Evolutionary conservation across 2,797 vertebrate genomes (phyloP), one percentile per base, ranked within the genome.

Genomic region (Scomberomorus guttatus): DNA sequence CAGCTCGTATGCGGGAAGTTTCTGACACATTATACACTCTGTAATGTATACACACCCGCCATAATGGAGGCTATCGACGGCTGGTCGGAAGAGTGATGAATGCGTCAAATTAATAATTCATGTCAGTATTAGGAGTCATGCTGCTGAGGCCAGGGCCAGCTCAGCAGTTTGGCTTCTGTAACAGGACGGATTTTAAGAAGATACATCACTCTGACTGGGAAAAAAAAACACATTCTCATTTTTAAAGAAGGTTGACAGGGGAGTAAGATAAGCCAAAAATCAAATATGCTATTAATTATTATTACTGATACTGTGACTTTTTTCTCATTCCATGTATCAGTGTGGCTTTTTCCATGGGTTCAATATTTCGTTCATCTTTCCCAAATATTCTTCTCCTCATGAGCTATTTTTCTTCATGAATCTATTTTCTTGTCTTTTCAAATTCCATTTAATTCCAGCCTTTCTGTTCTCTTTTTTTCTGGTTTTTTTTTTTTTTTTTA

Each of bases 101-200:
- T 82, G 80, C 83, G 67, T 89, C 76, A 75, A 77, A 95, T 95
- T 86, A 95, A 95, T 95, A 93, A 95, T 95, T 95, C 90, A 95
- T 89, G 60, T 77, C 69, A 73, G 88, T 87, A 67, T 89, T 83
- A 71, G 86, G 79, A 89, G 84, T 77, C 71, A 1, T 69, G 74
- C 80, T 85, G 84, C 83, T 63, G 81, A 80, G 60, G 74, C 72
- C 48, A 14, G 25, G 55, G 51, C 77, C 75, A 79, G 65, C 77
- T 92, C 86, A 93, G 88, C 83, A 80, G 64, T 89, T 87, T 78
- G 20, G 4, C 39, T 13, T 58, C 56, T 75, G 39, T 48, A 73
- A 50, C 60, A 15, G 22, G 25, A n/a, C 37, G 3, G 34, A 61
- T 79, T 78, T 83, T 42, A n/a, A 24, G 22, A 73, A 27, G 60